Conservation (phyloP, 1,140 invertebrate species). For the Neomicropteryx cornuta region DNA sequence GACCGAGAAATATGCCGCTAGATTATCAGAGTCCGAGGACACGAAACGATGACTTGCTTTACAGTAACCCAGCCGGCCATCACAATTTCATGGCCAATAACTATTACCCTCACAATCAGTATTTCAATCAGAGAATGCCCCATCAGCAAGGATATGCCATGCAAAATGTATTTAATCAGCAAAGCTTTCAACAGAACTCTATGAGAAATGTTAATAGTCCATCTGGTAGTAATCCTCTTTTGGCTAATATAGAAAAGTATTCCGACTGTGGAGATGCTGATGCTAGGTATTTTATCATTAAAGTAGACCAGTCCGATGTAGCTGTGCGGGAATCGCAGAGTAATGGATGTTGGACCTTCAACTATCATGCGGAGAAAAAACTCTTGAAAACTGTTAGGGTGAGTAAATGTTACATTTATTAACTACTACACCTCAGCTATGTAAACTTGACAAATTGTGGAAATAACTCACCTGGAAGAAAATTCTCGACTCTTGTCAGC, state of each 20-base stretch:
- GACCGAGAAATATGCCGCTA: slow-evolving; percentile 53
- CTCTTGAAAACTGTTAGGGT: slow-evolving; percentile 32
- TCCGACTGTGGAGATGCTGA: slow-evolving; percentile 19
- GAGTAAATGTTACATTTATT: slow-evolving; percentile 6
- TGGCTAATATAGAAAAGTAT: slow-evolving; percentile 33
- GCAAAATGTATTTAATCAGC: slow-evolving; percentile 22
- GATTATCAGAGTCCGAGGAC: slow-evolving; percentile 30
- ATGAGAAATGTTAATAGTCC: slow-evolving; percentile 26
- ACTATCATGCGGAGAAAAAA: slow-evolving; percentile 33
- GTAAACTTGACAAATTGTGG: neutral
- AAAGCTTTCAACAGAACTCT: slow-evolving; percentile 15
- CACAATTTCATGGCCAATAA: slow-evolving; percentile 18
- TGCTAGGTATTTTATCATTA: slow-evolving; percentile 31
- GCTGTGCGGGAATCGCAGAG: slow-evolving; percentile 27
- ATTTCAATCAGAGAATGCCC: slow-evolving; percentile 19
- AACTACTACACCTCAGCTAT: neutral
- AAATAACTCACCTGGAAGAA: too few relatives aligned
- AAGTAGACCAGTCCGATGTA: slow-evolving; percentile 25
- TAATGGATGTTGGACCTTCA: slow-evolving; percentile 28
- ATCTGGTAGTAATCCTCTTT: slow-evolving; percentile 24
- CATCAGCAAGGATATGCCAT: slow-evolving; percentile 13
- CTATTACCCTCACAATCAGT: slow-evolving; percentile 17
- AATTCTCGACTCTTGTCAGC: too few relatives aligned
- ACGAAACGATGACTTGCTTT: slow-evolving; percentile 19
- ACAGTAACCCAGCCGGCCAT: slow-evolving; percentile 14